These are phyloP conservation scores for Agrochola lychnidis DNA, from an alignment of 2,888 invertebrate genomes.

Conservation along the genomic window DNA sequence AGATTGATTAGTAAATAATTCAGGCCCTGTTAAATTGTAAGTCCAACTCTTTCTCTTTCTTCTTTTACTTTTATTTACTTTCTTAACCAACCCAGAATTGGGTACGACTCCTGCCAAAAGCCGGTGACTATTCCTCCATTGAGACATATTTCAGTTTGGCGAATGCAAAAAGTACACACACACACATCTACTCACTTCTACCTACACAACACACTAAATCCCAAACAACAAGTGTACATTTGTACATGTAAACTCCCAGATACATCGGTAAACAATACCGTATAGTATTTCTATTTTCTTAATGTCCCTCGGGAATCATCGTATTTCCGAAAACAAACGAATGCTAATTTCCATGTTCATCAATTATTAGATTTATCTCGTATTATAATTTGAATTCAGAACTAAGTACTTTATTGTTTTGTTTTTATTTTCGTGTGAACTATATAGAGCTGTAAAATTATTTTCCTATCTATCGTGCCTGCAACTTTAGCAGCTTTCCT, in stretches of 20 bases:
- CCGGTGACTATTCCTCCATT: neutral
- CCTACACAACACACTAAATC: neutral
- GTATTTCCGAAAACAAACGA: too few species aligned
- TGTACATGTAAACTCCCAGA: neutral
- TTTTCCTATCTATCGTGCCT: too few species aligned
- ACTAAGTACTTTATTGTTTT: too few species aligned
- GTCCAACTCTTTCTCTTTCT: neutral
- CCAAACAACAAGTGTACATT: neutral
- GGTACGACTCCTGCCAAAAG: neutral
- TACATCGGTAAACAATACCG: conserved; percentile 7
- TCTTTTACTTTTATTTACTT: too few species aligned
- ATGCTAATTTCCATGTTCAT: too few species aligned
- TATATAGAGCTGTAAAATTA: too few species aligned
- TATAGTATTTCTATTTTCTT: neutral
- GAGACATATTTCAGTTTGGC: neutral
- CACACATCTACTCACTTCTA: neutral
- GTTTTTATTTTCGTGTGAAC: too few species aligned
- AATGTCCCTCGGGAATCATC: too few species aligned
- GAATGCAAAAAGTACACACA: neutral
- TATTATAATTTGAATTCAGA: too few species aligned
- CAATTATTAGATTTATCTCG: too few species aligned
- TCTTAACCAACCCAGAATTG: neutral
- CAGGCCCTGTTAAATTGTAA: too few species aligned
- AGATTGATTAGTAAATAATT: neutral
- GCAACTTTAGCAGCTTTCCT: too few species aligned